Evolutionary conservation across 2,888 invertebrate species (phyloP).

Genomic region (Aphodius sticticus): DNA sequence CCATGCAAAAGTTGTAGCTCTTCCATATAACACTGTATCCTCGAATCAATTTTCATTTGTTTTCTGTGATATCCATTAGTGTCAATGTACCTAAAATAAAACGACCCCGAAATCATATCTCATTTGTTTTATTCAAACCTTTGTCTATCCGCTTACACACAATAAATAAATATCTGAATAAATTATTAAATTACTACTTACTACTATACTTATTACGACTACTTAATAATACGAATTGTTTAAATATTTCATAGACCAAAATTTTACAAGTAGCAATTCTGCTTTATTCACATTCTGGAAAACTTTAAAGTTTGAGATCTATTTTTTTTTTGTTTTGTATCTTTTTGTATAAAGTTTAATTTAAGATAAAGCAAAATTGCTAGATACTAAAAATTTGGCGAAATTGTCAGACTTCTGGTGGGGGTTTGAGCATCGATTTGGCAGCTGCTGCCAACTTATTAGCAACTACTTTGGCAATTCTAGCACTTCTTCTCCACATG

Average conservation of each 20-base stretch:
- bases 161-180: neutral
- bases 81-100: neutral
- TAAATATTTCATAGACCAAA: neutral
- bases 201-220: neutral
- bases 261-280: neutral
- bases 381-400: too few relatives aligned
- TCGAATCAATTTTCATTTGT: neutral
- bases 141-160: neutral
- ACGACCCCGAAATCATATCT: neutral
- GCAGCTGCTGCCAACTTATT: slow-evolving; percentile 75
- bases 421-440: slow-evolving; percentile 67
- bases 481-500: slow-evolving; percentile 83
- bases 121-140: neutral
- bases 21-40: neutral
- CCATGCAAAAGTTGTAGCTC: neutral
- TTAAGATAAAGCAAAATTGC: too few relatives aligned
- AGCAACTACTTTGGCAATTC: slow-evolving; percentile 85
- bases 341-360: neutral
- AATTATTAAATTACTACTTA: neutral
- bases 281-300: neutral
- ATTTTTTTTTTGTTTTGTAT: slow-evolving; percentile 7
- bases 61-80: neutral
- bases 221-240: neutral
- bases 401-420: slow-evolving; percentile 51
- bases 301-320: neutral